Evolutionary conservation across 2,888 invertebrate species (phyloP).

Genomic region (Andricus quercusramuli): DNA sequence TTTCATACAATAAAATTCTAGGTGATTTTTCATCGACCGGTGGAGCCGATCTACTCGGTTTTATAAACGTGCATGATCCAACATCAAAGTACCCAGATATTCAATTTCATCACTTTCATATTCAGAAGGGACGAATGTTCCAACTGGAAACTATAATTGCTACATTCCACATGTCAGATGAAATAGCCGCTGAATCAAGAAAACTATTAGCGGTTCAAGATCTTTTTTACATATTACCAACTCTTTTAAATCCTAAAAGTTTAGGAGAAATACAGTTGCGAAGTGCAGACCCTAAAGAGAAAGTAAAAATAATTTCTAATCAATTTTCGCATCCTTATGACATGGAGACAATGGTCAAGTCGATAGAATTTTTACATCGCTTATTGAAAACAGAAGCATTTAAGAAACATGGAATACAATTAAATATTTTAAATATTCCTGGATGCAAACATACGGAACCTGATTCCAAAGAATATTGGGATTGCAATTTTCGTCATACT

Average conservation of each 20-base stretch:
- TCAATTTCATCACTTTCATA: slow-evolving; percentile 79
- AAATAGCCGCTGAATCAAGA: slow-evolving; percentile 60
- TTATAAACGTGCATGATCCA: slow-evolving; percentile 80
- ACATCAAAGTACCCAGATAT: slow-evolving; percentile 81
- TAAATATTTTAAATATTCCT: slow-evolving; percentile 62
- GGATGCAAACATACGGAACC: slow-evolving; percentile 64
- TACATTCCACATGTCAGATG: slow-evolving; percentile 55
- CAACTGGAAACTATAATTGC: slow-evolving; percentile 44
- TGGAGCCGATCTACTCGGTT: slow-evolving; percentile 80
- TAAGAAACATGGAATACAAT: slow-evolving; percentile 56
- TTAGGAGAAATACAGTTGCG: slow-evolving; percentile 78
- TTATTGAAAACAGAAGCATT: slow-evolving; percentile 65
- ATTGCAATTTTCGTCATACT: slow-evolving; percentile 80
- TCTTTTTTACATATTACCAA: slow-evolving; percentile 57
- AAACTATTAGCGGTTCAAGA: slow-evolving; percentile 66
- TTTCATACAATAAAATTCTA: neutral
- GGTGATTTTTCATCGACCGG: slow-evolving; percentile 78
- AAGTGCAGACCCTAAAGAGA: slow-evolving; percentile 79
- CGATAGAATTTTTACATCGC: slow-evolving; percentile 65
- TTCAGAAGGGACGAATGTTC: slow-evolving; percentile 70
- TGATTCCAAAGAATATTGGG: slow-evolving; percentile 76
- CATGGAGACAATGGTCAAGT: slow-evolving; percentile 69
- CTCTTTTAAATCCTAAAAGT: slow-evolving; percentile 64
- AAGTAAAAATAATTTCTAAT: slow-evolving; percentile 80
- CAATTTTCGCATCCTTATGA: slow-evolving; percentile 79